phyloP scores from a whole-genome alignment of 2,113 vertebrate species.

The Piprites chloris region DNA sequence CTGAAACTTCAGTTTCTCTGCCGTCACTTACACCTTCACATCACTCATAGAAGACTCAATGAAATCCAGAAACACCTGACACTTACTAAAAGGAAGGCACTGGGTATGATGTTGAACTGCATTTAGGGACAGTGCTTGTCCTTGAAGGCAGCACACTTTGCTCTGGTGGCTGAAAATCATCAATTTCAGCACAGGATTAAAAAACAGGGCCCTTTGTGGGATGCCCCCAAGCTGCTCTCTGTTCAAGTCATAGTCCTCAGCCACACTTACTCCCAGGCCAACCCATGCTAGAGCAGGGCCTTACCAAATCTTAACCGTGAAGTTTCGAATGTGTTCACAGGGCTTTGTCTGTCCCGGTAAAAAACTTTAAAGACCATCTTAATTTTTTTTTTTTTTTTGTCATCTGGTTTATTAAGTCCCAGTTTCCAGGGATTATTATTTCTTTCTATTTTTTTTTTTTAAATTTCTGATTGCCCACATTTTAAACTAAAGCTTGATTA shows the following conservation, averaged over 20 bases:
- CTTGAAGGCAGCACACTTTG: background rate
- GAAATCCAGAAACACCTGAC: background rate
- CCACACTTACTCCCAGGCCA: fast-evolving
- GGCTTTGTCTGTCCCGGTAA: background rate
- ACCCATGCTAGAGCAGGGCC: background rate
- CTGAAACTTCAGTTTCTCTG: background rate
- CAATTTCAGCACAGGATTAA: background rate
- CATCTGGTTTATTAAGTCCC: background rate
- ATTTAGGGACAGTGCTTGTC: background rate
- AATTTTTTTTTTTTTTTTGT: background rate
- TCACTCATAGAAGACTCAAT: background rate
- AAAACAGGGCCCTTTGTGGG: background rate
- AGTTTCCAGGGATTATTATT: background rate
- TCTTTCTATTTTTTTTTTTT: background rate
- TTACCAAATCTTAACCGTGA: background rate
- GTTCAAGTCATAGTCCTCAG: background rate
- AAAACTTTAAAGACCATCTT: background rate
- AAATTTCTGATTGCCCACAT: background rate
- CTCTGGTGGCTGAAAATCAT: background rate
- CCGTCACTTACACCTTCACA: background rate
- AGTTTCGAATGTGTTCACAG: fast-evolving
- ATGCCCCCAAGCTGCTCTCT: background rate
- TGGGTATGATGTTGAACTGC: background rate
- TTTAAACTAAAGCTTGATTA: background rate
- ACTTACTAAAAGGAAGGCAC: background rate